Evolutionary conservation across 2,888 invertebrate genomes (phyloP), one percentile per base, ranked within the genome.

Genomic region (Malachius bipustulatus): DNA sequence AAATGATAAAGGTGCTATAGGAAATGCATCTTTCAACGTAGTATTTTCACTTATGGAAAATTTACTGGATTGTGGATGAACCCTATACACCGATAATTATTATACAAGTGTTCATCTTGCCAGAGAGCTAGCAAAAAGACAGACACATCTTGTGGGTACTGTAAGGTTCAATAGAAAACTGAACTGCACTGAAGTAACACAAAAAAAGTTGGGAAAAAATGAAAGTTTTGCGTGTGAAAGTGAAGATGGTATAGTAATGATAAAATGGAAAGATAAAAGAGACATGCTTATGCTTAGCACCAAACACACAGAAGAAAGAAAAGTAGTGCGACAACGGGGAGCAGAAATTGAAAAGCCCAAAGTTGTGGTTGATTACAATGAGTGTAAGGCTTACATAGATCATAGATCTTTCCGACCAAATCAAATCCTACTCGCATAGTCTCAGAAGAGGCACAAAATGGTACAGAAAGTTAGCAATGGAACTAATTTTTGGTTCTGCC

Each of bases 221-320:
- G n/a, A n/a, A n/a, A n/a, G n/a, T n/a, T n/a, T n/a, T n/a, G n/a
- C n/a, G n/a, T n/a, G n/a, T n/a, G n/a, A n/a, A n/a, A n/a, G n/a
- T n/a, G n/a, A n/a, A n/a, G n/a, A n/a, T n/a, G n/a, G n/a, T n/a
- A n/a, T n/a, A n/a, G n/a, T n/a, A n/a, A n/a, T n/a, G n/a, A n/a
- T n/a, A n/a, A 52, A 50, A 36, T 55, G 51, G 48, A 48, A 46
- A 41, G 48, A 55, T 34, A 55, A 50, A 38, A 40, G 50, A 33
- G 49, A 52, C 36, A 43, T 55, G 16, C 39, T 52, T 29, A 45
- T 50, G 38, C 45, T 54, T 14, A 46, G 43, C 34, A 53, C 52
- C 26, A 49, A 45, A 36, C 47, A 54, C 38, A 45, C 36, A 28
- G 39, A 32, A 26, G 42, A 48, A 39, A 37, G 43, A 32, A 35